Evolutionary conservation across 2,113 vertebrate genomes (phyloP).

Genomic region (Willisornis vidua): DNA sequence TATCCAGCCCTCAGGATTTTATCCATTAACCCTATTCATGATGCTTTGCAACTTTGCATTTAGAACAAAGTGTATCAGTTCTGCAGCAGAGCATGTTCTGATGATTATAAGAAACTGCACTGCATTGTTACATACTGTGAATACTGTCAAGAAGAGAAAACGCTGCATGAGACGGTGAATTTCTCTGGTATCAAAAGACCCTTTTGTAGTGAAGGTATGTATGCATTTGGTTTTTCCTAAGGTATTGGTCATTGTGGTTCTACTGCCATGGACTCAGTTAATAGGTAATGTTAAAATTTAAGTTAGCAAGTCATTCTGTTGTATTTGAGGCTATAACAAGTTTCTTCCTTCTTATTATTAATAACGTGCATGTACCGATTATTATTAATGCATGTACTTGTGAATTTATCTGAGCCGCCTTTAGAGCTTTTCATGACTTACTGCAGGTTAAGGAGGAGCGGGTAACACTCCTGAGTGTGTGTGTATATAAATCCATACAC

Average conservation of each 20-base stretch:
- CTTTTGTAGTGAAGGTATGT: constrained; percentile 97
- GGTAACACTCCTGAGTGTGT: not conserved
- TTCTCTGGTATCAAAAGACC: constrained; percentile 97
- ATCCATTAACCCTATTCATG: not conserved
- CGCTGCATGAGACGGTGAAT: constrained; percentile 92
- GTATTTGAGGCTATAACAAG: not conserved
- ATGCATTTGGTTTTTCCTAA: not conserved
- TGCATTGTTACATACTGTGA: constrained; percentile 98
- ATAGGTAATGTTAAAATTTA: not conserved
- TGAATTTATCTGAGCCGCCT: not conserved
- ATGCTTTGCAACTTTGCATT: constrained; percentile 57
- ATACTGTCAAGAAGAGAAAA: constrained; percentile 98
- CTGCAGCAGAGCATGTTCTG: constrained; percentile 94
- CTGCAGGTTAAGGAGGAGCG: not conserved
- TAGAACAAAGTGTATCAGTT: constrained; percentile 98
- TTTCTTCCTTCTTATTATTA: not conserved
- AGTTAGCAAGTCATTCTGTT: not conserved
- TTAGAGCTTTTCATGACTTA: not conserved
- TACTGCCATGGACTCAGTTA: not conserved
- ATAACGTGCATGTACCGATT: not conserved
- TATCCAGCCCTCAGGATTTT: not conserved
- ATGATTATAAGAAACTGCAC: constrained; percentile 98
- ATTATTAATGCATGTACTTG: not conserved
- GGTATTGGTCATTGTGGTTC: not conserved
- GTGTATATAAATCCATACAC: not conserved